Conservation (phyloP, 2,113 vertebrate species). For the Lucifuga dentata region DNA sequence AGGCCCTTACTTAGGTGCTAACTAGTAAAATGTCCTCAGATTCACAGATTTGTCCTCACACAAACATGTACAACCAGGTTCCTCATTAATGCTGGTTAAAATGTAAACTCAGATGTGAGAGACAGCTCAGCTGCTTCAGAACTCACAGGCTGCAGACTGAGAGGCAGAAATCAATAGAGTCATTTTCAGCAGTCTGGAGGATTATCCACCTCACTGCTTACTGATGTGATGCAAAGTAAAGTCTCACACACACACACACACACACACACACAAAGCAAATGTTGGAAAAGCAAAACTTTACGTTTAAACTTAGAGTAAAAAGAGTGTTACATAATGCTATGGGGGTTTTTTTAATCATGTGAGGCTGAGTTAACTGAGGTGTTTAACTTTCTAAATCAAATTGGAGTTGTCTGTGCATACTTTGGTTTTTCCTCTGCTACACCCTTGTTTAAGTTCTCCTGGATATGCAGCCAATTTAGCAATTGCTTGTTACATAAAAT, state of each 20-base stretch:
- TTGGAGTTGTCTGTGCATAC: no score
- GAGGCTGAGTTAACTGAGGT: no score
- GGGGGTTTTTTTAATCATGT: no score
- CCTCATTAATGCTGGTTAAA: conserved; percentile 9
- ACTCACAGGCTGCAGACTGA: conserved; percentile 55
- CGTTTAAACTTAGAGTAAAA: no score
- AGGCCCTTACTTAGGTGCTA: no score
- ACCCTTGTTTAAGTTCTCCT: no score
- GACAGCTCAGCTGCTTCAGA: conserved; percentile 25
- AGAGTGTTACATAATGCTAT: no score
- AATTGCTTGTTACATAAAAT: no score
- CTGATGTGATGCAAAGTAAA: conserved; percentile 53
- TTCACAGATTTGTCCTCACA: conserved; percentile 4
- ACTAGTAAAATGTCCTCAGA: background rate
- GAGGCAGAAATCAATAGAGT: conserved; percentile 73
- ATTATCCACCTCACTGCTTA: conserved; percentile 67
- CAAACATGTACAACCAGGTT: background rate
- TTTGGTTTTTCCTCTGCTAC: no score
- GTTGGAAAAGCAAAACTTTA: no score
- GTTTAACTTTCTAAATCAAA: no score
- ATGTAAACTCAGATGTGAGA: conserved; percentile 29
- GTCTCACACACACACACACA: conserved; percentile 8
- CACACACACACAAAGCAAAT: conserved; percentile 6
- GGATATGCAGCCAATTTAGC: no score
- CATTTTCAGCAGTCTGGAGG: conserved; percentile 75